Conservation (phyloP, 1,140 invertebrate species). For the Chrysoperla carnea region DNA sequence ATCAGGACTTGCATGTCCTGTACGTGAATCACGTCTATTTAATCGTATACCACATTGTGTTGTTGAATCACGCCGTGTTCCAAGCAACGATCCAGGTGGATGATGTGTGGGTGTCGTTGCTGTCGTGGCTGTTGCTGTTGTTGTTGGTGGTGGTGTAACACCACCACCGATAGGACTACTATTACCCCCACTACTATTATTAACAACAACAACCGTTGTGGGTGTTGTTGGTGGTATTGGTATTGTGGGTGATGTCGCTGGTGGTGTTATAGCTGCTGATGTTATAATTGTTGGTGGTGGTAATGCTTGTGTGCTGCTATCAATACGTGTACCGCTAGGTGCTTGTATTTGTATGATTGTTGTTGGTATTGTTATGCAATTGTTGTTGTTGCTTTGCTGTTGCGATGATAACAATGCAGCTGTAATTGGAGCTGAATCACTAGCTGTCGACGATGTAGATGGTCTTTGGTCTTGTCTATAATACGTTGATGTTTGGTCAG, state of each 20-base stretch:
- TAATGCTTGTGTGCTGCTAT: slow-evolving; percentile 38
- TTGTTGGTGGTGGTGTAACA: slow-evolving; percentile 3
- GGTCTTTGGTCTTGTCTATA: slow-evolving; percentile 47
- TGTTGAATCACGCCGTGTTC: slow-evolving; percentile 60
- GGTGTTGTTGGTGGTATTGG: slow-evolving; percentile 24
- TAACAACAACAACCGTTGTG: slow-evolving; percentile 22
- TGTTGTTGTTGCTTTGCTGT: slow-evolving; percentile 5
- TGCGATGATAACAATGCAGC: slow-evolving; percentile 4
- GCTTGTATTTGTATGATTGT: slow-evolving; percentile 4
- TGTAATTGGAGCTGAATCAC: slow-evolving; percentile 34
- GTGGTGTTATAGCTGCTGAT: slow-evolving; percentile 54
- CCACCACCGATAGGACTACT: neutral
- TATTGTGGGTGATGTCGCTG: slow-evolving; percentile 48
- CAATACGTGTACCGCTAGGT: slow-evolving; percentile 6
- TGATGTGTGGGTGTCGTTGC: slow-evolving; percentile 31
- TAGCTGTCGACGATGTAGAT: slow-evolving; percentile 58
- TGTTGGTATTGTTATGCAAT: slow-evolving; percentile 9
- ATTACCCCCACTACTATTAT: slow-evolving; percentile 12
- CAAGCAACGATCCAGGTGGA: slow-evolving; percentile 37
- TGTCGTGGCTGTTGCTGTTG: slow-evolving; percentile 16
- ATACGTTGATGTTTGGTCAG: slow-evolving; percentile 14
- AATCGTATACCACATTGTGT: slow-evolving; percentile 50
- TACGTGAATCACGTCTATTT: slow-evolving; percentile 45
- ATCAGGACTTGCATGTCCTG: slow-evolving; percentile 40
- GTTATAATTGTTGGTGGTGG: slow-evolving; percentile 65